Base-by-base conservation (phyloP, 2,888 invertebrate genomes). In the Heliothis peltigera region DNA sequence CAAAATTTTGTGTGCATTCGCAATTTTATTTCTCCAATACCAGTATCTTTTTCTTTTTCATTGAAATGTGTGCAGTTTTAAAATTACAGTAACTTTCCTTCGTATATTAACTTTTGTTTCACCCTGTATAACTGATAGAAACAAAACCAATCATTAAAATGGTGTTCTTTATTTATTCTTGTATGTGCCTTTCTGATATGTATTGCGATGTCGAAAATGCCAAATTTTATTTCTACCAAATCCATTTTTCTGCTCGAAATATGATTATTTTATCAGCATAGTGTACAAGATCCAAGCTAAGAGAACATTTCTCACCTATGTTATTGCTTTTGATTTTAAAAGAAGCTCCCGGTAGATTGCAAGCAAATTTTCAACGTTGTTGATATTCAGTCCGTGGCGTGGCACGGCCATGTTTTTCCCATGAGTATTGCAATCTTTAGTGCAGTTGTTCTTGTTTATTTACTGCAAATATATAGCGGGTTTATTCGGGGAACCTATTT, bases 371-470 rank as follows among this genome's bases (percentile, higher is more conserved):
- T 47, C 59, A 60, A 69, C 51, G 48, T 74, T 46, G 60, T 80
- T 72, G 48, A 82, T 72, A 82, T 78, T 80, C 69, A 61, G 60
- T 42, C 21, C 56, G 59, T 56, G 59, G 5, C 6, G n/a, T 39
- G 3, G 39, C 56, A 57, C 53, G 15, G 49, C 55, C 42, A 58
- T 55, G 67, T 76, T 63, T 80, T 67, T 58, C 78, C 77, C 75
- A 15, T n/a, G 75, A 68, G 80, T 67, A 77, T 79, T 74, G 73
- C 75, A 72, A 82, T 81, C 79, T 80, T 78, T 72, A 80, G 49
- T 72, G 61, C 32, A 51, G 64, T 65, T 77, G 55, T 67, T 76
- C 53, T 68, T 59, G 47, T 75, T 70, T 68, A 60, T 69, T 62
- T 46, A 63, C 47, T 51, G 47, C 51, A 59, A 44, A 64, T 65